Evolutionary conservation across 2,888 invertebrate species (phyloP).

Genomic region (Amiota mariae): DNA sequence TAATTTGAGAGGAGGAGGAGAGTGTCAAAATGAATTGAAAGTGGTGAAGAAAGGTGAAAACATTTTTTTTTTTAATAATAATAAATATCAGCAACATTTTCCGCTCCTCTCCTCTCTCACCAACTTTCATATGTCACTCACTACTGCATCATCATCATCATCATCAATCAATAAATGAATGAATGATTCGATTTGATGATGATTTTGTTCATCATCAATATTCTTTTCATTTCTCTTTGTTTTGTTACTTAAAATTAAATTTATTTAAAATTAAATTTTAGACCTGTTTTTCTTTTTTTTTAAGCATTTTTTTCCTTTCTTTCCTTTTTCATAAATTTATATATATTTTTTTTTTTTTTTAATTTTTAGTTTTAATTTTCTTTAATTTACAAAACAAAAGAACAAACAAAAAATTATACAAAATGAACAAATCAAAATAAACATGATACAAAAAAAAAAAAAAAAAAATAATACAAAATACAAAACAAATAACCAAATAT

Average conservation of each 20-base stretch:
- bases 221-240: background rate
- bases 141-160: too few species aligned
- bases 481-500: conserved; percentile 50
- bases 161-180: too few species aligned
- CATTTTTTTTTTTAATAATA: too few species aligned
- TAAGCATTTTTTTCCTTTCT: conserved; percentile 46
- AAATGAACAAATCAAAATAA: conserved; percentile 6
- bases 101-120: too few species aligned
- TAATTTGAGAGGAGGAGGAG: too few species aligned
- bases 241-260: conserved; percentile 36
- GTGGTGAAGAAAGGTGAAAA: too few species aligned
- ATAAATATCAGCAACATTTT: too few species aligned
- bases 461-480: background rate
- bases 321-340: conserved; percentile 1
- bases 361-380: background rate
- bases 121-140: too few species aligned
- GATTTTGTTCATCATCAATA: too few species aligned
- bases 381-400: conserved; percentile 6
- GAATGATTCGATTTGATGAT: too few species aligned
- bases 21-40: too few species aligned
- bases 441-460: background rate
- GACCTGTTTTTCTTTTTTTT: conserved; percentile 50
- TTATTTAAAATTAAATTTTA: conserved; percentile 58
- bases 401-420: conserved; percentile 1
- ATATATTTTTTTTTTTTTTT: conserved; percentile 2